Evolutionary conservation across 2,797 vertebrate genomes (phyloP).

Genomic region (Spinus olivaceus): DNA sequence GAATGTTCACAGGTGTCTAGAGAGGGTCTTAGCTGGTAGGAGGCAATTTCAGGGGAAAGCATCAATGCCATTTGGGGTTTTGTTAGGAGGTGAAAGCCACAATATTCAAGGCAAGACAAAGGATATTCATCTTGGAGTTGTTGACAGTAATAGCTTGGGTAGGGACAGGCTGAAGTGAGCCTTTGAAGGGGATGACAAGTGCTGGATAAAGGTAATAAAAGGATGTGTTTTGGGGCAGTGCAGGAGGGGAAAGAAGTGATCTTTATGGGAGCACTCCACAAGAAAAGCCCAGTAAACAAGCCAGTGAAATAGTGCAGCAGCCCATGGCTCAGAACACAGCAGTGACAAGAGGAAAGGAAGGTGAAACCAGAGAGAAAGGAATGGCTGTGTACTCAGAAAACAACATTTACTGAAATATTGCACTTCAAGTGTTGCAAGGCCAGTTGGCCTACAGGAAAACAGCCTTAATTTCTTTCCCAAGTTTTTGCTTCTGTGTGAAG

Average conservation of each 20-base stretch:
- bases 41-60: neutral
- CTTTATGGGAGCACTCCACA: neutral
- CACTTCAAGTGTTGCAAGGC: neutral
- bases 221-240: neutral
- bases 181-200: neutral
- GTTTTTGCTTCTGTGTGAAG: neutral
- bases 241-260: neutral
- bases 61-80: neutral
- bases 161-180: neutral
- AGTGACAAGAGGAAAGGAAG: neutral
- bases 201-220: neutral
- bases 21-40: neutral
- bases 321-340: neutral
- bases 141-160: neutral
- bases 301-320: neutral
- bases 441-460: neutral
- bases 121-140: neutral
- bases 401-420: neutral
- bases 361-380: neutral
- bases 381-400: neutral
- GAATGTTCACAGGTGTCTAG: neutral
- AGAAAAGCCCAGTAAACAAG: neutral
- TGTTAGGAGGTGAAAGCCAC: neutral
- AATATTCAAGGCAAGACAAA: neutral
- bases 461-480: neutral